Evolutionary conservation across 2,113 vertebrate genomes (phyloP).

Genomic region (cat (Felis catus)): DNA sequence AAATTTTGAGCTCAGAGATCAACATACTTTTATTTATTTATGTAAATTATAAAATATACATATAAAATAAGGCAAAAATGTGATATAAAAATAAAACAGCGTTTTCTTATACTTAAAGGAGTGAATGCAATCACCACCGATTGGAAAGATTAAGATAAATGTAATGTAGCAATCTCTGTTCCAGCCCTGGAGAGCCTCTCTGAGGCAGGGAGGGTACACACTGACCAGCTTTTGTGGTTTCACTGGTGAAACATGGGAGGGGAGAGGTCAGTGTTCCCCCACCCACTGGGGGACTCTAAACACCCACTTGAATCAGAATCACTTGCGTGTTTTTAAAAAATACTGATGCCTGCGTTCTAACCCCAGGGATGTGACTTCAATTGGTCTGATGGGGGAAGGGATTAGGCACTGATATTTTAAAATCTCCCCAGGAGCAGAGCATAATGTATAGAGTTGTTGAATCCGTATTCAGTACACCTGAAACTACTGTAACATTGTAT

Average conservation of each 20-base stretch:
- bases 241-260: background rate
- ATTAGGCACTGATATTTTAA: background rate
- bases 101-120: background rate
- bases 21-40: background rate
- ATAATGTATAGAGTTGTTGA: background rate
- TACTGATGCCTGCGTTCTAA: background rate
- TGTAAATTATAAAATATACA: background rate
- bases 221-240: background rate
- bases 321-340: background rate
- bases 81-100: background rate
- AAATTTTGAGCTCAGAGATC: background rate
- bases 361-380: background rate
- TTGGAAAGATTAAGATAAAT: background rate
- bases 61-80: background rate
- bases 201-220: background rate
- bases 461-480: background rate
- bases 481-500: background rate
- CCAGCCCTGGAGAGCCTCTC: background rate
- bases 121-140: background rate
- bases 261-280: fast-evolving
- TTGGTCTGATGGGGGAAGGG: background rate
- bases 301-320: background rate
- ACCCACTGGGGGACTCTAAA: background rate
- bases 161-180: background rate
- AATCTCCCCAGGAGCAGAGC: background rate